Percentiles rank a stretch among this genome's conserved stretches.
These are phyloP conservation scores for Papilio glaucus DNA, from an alignment of 1,140 invertebrate species.

Conservation along the genomic window DNA sequence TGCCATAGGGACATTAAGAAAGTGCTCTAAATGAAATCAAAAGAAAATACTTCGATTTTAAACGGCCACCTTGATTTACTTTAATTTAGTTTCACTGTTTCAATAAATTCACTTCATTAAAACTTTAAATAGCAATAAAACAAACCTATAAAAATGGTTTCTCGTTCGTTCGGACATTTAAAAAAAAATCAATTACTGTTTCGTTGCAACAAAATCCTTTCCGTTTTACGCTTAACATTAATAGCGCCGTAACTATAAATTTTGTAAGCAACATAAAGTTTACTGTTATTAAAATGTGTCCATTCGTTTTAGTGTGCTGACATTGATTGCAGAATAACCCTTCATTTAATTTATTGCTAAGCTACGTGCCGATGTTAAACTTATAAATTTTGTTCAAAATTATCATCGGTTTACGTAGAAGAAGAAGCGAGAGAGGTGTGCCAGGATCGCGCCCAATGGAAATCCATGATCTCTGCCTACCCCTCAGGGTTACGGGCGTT, in stretches of 20 bases:
- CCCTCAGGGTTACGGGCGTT: too few species aligned
- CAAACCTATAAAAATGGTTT: conserved; percentile 25
- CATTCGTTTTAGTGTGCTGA: conserved; percentile 49
- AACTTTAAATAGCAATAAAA: conserved; percentile 27
- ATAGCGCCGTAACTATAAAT: conserved; percentile 53
- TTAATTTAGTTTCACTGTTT: conserved; percentile 23
- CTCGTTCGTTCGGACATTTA: conserved; percentile 22
- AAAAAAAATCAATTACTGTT: conserved; percentile 37
- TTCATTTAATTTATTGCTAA: conserved; percentile 43
- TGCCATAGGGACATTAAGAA: too few species aligned
- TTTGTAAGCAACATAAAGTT: conserved; percentile 53
- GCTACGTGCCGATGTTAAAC: neutral
- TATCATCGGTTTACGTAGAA: neutral
- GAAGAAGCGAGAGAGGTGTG: too few species aligned
- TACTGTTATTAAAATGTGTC: conserved; percentile 60
- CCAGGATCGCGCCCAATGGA: too few species aligned
- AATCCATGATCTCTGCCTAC: too few species aligned
- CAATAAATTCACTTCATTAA: conserved; percentile 37
- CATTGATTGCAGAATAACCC: conserved; percentile 51
- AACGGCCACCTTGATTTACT: neutral
- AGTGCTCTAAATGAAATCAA: neutral
- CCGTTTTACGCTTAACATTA: conserved; percentile 48
- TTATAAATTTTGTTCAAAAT: neutral
- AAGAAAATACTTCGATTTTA: neutral
- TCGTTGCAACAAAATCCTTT: conserved; percentile 38